phyloP scores from a whole-genome alignment of 2,113 vertebrate species.

The Perognathus longimembris region DNA sequence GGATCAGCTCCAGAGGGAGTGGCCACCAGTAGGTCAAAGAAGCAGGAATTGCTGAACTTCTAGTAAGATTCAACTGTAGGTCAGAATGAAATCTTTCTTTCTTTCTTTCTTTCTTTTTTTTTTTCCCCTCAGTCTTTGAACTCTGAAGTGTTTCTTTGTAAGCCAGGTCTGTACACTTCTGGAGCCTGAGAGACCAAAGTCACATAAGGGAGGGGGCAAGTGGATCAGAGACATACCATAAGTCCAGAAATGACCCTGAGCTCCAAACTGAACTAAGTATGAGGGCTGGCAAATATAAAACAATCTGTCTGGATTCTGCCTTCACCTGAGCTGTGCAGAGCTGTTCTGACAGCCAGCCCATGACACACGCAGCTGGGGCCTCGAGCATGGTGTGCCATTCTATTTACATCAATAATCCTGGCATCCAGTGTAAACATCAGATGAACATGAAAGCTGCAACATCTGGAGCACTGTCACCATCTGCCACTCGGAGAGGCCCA shows the following conservation, averaged over 20 bases:
- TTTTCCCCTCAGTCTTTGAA: no score
- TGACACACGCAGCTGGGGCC: background rate
- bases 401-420: background rate
- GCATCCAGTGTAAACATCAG: background rate
- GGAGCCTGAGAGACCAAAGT: background rate
- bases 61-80: background rate
- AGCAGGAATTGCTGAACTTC: background rate
- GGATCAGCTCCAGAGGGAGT: background rate
- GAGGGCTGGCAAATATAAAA: background rate
- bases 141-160: background rate
- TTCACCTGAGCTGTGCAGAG: background rate
- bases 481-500: background rate
- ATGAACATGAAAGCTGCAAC: conserved; percentile 30
- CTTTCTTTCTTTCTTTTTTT: no score
- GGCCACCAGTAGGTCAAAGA: background rate
- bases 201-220: background rate
- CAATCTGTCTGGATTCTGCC: background rate
- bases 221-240: background rate
- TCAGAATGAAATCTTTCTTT: background rate
- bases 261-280: background rate
- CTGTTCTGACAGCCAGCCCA: background rate
- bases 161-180: background rate
- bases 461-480: conserved; percentile 63
- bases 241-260: background rate
- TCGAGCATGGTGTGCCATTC: background rate